phyloP scores from a whole-genome alignment of 92 coral and sea anemone species.

The Muricea muricata region DNA sequence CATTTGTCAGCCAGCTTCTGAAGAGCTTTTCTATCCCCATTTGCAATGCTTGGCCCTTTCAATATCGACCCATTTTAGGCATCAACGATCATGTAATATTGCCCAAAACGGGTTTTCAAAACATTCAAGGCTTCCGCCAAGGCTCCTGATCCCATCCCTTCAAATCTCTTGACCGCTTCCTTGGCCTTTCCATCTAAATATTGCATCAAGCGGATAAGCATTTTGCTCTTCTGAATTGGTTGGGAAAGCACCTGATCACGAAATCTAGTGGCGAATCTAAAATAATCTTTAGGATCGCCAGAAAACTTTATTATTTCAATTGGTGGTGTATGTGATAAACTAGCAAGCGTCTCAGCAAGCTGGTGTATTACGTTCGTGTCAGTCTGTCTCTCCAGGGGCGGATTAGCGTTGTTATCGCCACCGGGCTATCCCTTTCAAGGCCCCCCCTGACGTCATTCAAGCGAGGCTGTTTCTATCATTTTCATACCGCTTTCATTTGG shows the following conservation, averaged over 20 bases:
- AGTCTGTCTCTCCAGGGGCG: too few relatives aligned
- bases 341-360: background rate
- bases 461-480: too few relatives aligned
- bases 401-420: too few relatives aligned
- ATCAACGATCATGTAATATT: background rate
- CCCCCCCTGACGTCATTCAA: too few relatives aligned
- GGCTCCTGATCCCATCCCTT: background rate
- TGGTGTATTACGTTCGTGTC: background rate
- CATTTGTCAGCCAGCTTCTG: background rate
- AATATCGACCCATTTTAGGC: background rate
- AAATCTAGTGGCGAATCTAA: background rate
- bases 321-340: background rate
- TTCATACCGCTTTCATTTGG: too few relatives aligned
- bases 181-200: background rate
- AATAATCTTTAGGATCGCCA: background rate
- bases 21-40: background rate
- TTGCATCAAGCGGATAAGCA: background rate
- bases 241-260: slow-evolving; percentile 1
- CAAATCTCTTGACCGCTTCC: background rate
- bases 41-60: background rate
- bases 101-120: slow-evolving; percentile 2
- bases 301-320: background rate
- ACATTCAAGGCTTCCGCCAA: background rate
- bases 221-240: background rate
- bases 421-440: too few relatives aligned